Base-by-base conservation (phyloP, 2,888 invertebrate genomes). In the Acrobasis repandana region DNA sequence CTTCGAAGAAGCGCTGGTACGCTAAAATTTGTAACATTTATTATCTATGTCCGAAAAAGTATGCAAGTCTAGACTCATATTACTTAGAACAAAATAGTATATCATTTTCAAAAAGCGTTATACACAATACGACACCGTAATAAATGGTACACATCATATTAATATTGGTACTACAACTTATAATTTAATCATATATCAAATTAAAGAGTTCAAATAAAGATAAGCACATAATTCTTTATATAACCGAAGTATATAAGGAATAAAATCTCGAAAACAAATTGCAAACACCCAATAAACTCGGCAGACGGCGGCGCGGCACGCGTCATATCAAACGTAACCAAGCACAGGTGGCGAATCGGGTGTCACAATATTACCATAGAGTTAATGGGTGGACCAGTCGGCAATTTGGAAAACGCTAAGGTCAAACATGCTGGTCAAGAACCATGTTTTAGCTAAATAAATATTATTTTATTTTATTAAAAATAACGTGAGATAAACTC, bases 281-380 rank as follows among this genome's bases (percentile, higher is more conserved):
- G 38, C 38, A 67, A 70, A 66, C 67, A 63, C 72, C 65, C 67
- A 60, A 68, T 72, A 68, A 28, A 67, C 65, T 56, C 66, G 57
- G 61, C 63, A 60, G 68, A 69, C 61, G 66, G 64, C 67, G 65
- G 67, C 68, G 73, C 69, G 88, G 80, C 85, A 76, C 83, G 85
- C 81, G 80, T 77, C 79, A 77, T 71, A 76, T 79, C 83, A 85
- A 80, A 91, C 83, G 88, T 85, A 88, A 73, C 83, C 87, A 85
- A 73, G 76, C 81, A 64, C 74, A 87, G 83, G 85, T 87, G 83
- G 72, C 69, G 62, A 73, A 74, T 75, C 71, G 65, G 65, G 67
- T 70, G 62, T 70, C 66, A 80, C 75, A 78, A 78, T 71, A 56
- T 18, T 0, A 54, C 54, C 36, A 54, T 54, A 54, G 54, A 43